Conservation (phyloP, 2,797 vertebrate genomes). For the Falco berigora region DNA sequence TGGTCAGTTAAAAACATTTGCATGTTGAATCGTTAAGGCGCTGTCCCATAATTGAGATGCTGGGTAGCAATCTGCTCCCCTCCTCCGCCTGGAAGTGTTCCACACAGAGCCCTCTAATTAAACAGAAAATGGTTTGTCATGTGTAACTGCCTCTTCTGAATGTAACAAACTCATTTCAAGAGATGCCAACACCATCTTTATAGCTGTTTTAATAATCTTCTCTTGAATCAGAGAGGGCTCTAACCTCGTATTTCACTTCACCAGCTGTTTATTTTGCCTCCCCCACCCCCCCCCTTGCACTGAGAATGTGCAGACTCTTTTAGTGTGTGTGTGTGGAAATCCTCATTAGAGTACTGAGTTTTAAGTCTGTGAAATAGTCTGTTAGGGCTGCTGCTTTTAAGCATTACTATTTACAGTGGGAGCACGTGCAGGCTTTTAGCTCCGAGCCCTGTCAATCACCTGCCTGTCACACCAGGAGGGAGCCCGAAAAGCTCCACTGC, state of each 20-base stretch:
- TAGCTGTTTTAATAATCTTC: slow-evolving; percentile 60
- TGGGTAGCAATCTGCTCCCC: slow-evolving; percentile 66
- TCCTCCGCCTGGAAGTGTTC: slow-evolving; percentile 71
- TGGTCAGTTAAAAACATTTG: slow-evolving; percentile 43
- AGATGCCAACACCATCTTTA: slow-evolving; percentile 62
- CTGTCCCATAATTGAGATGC: slow-evolving; percentile 61
- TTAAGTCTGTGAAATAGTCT: not conserved
- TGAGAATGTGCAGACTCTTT: not conserved
- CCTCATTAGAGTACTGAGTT: slow-evolving; percentile 57
- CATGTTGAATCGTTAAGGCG: slow-evolving; percentile 38
- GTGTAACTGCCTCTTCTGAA: slow-evolving; percentile 62
- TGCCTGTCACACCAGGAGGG: not conserved
- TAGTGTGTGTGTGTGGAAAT: slow-evolving; percentile 19
- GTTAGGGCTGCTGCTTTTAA: slow-evolving; percentile 17
- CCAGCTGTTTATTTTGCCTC: slow-evolving; percentile 34
- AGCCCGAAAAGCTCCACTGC: not conserved
- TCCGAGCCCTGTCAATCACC: slow-evolving; percentile 62
- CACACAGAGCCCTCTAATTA: slow-evolving; percentile 73
- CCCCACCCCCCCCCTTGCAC: not conserved
- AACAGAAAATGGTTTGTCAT: slow-evolving; percentile 69
- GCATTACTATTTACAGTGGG: slow-evolving; percentile 58
- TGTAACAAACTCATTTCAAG: slow-evolving; percentile 67
- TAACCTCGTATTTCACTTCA: slow-evolving; percentile 52
- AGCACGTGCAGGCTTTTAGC: slow-evolving; percentile 16
- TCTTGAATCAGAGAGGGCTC: slow-evolving; percentile 58